These are phyloP conservation scores for Platycheirus rosarum DNA, from an alignment of 2,888 invertebrate species.

Conservation along the genomic window DNA sequence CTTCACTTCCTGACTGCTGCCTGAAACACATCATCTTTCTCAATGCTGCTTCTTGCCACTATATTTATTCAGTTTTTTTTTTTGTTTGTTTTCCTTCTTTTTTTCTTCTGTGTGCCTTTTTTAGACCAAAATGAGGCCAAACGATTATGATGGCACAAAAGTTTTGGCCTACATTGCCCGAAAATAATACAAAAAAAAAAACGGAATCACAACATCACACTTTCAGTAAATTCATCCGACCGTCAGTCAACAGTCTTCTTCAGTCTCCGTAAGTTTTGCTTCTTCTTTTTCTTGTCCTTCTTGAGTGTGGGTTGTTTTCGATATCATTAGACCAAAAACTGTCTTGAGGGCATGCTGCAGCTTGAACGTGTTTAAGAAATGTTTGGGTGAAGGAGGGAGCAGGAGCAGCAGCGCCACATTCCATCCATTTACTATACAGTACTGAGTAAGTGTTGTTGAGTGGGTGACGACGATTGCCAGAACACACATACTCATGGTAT, in stretches of 20 bases:
- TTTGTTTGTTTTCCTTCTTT: not conserved
- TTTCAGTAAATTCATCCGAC: slow-evolving; percentile 34
- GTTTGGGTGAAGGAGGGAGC: not conserved
- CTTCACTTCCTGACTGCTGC: slow-evolving; percentile 63
- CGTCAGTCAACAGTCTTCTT: slow-evolving; percentile 59
- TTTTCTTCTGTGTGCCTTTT: slow-evolving; percentile 10
- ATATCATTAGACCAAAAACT: slow-evolving; percentile 42
- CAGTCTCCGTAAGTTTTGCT: slow-evolving; percentile 27
- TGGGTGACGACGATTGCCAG: slow-evolving; percentile 53
- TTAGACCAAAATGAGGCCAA: slow-evolving; percentile 66
- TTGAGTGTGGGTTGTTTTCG: slow-evolving; percentile 39
- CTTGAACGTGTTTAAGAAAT: slow-evolving; percentile 4
- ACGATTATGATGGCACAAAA: slow-evolving; percentile 62
- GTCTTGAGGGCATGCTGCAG: slow-evolving; percentile 34
- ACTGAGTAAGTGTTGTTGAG: slow-evolving; percentile 57
- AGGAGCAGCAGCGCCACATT: slow-evolving; percentile 1
- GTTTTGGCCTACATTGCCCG: slow-evolving; percentile 66
- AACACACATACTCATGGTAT: slow-evolving; percentile 45
- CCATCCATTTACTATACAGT: slow-evolving; percentile 14
- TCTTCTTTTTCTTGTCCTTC: slow-evolving; percentile 14
- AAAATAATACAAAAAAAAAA: slow-evolving; percentile 3
- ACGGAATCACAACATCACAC: slow-evolving; percentile 32
- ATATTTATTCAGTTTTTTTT: slow-evolving; percentile 47
- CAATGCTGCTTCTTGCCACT: slow-evolving; percentile 23
- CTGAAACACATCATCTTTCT: slow-evolving; percentile 44